Evolutionary conservation across 2,113 vertebrate genomes (phyloP).

Genomic region (Penelope pileata): DNA sequence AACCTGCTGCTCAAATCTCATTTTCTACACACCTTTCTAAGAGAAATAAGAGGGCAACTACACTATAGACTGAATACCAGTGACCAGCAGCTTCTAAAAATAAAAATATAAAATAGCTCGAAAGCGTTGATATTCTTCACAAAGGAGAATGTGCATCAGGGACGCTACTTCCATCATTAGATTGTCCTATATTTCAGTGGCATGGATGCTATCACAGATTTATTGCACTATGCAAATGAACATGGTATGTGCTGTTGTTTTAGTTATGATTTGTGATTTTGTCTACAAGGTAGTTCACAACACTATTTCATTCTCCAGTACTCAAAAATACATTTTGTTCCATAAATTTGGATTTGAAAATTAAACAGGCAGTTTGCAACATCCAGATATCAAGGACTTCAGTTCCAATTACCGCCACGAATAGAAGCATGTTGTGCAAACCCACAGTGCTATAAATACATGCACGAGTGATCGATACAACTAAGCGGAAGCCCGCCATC

Average conservation of each 20-base stretch:
- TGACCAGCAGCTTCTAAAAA: neutral
- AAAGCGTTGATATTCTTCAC: neutral
- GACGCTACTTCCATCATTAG: neutral
- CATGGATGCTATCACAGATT: neutral
- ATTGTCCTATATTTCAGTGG: neutral
- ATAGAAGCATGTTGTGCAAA: constrained; percentile 23
- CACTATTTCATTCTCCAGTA: neutral
- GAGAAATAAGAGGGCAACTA: neutral
- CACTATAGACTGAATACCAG: neutral
- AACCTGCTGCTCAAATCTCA: neutral
- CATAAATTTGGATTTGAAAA: constrained; percentile 4
- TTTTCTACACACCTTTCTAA: neutral
- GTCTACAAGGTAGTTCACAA: neutral
- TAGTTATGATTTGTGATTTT: neutral
- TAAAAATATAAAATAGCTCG: neutral
- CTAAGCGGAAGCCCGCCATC: neutral
- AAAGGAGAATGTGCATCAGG: neutral
- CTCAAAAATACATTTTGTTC: constrained; percentile 18
- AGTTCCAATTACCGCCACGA: neutral
- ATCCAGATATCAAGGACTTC: neutral
- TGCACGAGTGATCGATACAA: neutral
- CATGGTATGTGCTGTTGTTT: neutral
- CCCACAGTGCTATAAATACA: neutral
- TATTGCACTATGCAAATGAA: constrained; percentile 10
- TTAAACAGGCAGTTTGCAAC: neutral